Evolutionary conservation across 2,888 invertebrate species (phyloP).

Genomic region (Tholera decimalis): DNA sequence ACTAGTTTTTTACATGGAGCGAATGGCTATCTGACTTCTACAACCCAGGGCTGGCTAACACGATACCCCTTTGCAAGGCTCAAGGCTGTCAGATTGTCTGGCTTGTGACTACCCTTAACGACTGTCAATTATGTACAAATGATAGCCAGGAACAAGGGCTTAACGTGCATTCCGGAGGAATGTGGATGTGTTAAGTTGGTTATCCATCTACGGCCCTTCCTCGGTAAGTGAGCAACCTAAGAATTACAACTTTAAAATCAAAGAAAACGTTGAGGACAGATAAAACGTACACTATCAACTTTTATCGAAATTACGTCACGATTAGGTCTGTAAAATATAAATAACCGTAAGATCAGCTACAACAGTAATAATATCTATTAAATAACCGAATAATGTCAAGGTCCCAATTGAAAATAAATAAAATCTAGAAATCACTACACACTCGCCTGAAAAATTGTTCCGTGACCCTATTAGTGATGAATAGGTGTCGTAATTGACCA

Average conservation of each 20-base stretch:
- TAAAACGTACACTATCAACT: background rate
- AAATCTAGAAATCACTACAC: conserved; percentile 72
- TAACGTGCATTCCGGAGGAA: too few relatives aligned
- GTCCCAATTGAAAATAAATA: conserved; percentile 60
- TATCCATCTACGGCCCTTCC: too few relatives aligned
- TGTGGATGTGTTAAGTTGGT: too few relatives aligned
- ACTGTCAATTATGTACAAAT: too few relatives aligned
- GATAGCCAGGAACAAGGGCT: too few relatives aligned
- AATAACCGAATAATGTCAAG: conserved; percentile 68
- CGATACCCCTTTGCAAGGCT: too few relatives aligned
- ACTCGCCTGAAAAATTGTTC: conserved; percentile 74
- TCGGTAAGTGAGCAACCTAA: too few relatives aligned
- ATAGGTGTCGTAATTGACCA: conserved; percentile 78
- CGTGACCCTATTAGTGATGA: conserved; percentile 78
- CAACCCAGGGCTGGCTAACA: too few relatives aligned
- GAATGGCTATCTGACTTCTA: too few relatives aligned
- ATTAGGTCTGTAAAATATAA: background rate
- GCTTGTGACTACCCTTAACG: too few relatives aligned
- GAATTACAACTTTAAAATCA: background rate
- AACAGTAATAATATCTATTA: conserved; percentile 21
- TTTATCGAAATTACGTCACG: background rate
- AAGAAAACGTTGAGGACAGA: background rate
- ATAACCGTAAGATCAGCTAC: background rate
- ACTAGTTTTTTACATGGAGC: too few relatives aligned
- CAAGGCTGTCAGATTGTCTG: too few relatives aligned